Conservation (phyloP, 2,888 invertebrate species). For the Campoplex nolae region DNA sequence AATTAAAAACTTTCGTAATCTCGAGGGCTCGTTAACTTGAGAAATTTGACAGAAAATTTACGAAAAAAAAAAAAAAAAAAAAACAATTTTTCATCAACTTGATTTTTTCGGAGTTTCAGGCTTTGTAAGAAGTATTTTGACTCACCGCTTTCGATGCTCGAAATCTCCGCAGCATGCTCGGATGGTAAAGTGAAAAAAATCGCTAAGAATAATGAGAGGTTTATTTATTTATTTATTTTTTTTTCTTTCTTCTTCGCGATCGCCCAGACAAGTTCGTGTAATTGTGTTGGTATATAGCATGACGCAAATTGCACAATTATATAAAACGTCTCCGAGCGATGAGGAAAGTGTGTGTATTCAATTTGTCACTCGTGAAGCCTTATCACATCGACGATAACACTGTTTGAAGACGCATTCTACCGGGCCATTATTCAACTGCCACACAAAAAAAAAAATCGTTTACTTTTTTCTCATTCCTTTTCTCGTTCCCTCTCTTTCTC, state of each 20-base stretch:
- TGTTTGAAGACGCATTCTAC: conserved; percentile 28
- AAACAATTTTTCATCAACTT: not conserved
- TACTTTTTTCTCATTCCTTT: not conserved
- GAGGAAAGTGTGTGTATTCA: conserved; percentile 57
- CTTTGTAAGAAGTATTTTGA: conserved; percentile 50
- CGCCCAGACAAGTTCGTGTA: not conserved
- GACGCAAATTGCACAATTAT: conserved; percentile 59
- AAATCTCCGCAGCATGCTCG: conserved; percentile 76
- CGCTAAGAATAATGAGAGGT: conserved; percentile 32
- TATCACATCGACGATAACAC: conserved; percentile 73
- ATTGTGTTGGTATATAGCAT: conserved; percentile 5
- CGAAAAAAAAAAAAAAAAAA: not conserved
- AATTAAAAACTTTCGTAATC: not conserved
- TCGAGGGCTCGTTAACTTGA: not conserved
- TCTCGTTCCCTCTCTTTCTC: conserved; percentile 34
- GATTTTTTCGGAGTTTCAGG: not conserved
- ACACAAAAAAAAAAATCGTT: conserved; percentile 4
- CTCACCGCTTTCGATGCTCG: conserved; percentile 77
- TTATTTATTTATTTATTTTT: conserved; percentile 9
- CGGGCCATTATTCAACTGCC: conserved; percentile 30
- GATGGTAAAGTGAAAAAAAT: conserved; percentile 42
- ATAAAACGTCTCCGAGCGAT: conserved; percentile 39
- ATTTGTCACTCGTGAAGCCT: conserved; percentile 71
- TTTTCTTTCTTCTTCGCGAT: not conserved
- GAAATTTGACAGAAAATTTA: not conserved